These are phyloP conservation scores for Vidua macroura DNA, from an alignment of 2,113 vertebrate species.

Conservation along the genomic window DNA sequence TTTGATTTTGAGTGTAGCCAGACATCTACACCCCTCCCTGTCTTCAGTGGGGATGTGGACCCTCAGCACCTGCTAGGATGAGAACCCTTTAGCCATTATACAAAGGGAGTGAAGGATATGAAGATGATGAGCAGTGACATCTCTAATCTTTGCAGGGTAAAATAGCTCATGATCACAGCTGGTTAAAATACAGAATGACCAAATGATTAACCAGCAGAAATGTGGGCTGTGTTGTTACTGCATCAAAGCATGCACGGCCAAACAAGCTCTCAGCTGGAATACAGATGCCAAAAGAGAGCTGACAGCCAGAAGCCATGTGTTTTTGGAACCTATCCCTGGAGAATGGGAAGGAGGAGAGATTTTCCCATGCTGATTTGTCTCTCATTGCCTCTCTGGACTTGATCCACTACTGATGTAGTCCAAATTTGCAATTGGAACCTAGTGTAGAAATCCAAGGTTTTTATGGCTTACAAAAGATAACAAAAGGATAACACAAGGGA, in stretches of 20 bases:
- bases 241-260: conserved; percentile 41
- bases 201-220: conserved; percentile 61
- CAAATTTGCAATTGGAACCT: conserved; percentile 3
- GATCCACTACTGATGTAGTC: conserved; percentile 19
- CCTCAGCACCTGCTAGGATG: background rate
- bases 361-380: conserved; percentile 47
- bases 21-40: background rate
- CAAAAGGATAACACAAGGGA: background rate
- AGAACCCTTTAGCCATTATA: background rate
- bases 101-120: background rate
- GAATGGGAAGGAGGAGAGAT: background rate
- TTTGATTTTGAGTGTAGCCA: background rate
- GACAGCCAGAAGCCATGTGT: conserved; percentile 44
- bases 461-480: background rate
- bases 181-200: conserved; percentile 42
- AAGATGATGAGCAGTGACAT: background rate
- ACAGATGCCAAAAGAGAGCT: conserved; percentile 51
- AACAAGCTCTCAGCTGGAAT: conserved; percentile 52
- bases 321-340: conserved; percentile 32
- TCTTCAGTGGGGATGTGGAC: background rate
- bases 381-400: conserved; percentile 8
- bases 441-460: background rate
- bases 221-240: conserved; percentile 24
- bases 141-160: background rate
- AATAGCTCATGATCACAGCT: conserved; percentile 19